phyloP scores from a whole-genome alignment of 2,797 vertebrate genomes.

The Chaetodon trifasciatus region DNA sequence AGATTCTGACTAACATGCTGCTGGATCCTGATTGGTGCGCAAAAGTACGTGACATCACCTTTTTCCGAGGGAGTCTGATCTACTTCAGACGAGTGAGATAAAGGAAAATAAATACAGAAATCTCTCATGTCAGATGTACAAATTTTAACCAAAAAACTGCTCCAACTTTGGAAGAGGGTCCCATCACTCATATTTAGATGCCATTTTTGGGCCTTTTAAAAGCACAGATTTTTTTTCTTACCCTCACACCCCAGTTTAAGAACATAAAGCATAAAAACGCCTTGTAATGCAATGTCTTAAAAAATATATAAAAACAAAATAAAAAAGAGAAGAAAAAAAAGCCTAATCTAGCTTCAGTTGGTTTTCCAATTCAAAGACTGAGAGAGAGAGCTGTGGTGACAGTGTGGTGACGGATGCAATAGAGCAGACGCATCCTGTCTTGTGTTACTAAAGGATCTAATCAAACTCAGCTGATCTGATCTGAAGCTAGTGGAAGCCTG shows the following conservation, averaged over 20 bases:
- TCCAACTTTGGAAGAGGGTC: neutral
- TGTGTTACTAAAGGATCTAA: neutral
- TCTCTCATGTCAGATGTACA: neutral
- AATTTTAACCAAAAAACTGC: too few relatives aligned
- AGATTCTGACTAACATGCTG: neutral
- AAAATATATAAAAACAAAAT: too few relatives aligned
- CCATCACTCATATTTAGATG: neutral
- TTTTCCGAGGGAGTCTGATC: neutral
- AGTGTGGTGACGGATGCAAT: neutral
- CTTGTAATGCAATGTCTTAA: neutral
- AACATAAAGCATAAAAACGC: too few relatives aligned
- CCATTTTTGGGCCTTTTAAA: neutral
- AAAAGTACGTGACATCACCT: neutral
- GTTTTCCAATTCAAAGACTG: neutral
- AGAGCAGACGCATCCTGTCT: neutral
- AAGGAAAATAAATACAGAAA: neutral
- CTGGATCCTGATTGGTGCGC: neutral
- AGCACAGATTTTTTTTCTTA: neutral
- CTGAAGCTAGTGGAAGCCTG: neutral
- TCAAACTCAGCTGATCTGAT: neutral
- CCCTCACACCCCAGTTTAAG: neutral
- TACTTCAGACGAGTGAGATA: neutral
- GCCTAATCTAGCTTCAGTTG: neutral
- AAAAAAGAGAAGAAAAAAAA: neutral
- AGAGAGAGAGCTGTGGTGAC: neutral